Percentiles rank a stretch among this genome's conserved stretches.
Evolutionary conservation across 2,113 vertebrate genomes (phyloP).

Genomic region (Phoenicopterus ruber): DNA sequence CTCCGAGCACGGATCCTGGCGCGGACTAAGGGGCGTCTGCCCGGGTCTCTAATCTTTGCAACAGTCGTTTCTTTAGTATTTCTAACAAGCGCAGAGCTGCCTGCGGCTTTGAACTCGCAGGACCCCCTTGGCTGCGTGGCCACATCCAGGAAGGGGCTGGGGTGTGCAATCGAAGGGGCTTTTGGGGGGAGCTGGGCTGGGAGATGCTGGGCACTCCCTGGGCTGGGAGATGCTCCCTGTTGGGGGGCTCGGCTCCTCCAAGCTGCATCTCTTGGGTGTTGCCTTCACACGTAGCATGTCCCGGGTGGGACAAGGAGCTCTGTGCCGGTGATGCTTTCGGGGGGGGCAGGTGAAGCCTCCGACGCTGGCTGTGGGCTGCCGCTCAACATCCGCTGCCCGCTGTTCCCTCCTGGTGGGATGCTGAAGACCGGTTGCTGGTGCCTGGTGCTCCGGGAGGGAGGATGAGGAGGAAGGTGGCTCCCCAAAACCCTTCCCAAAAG

Average conservation of each 20-base stretch:
- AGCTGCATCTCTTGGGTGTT: not conserved
- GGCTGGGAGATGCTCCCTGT: not conserved
- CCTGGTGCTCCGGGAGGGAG: not conserved
- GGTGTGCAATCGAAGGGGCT: rapidly evolving
- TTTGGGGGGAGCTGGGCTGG: not conserved
- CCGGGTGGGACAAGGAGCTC: rapidly evolving
- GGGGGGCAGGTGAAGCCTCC: not conserved
- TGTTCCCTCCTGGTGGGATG: not conserved
- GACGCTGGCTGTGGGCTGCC: not conserved
- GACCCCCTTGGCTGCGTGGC: rapidly evolving
- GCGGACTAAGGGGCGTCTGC: rapidly evolving
- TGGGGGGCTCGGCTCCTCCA: rapidly evolving
- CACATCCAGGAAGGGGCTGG: not conserved
- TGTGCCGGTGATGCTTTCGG: not conserved
- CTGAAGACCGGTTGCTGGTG: rapidly evolving
- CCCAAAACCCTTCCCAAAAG: not conserved
- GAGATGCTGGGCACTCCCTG: not conserved
- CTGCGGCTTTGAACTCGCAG: not conserved
- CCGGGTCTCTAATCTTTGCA: not conserved
- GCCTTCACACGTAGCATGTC: rapidly evolving
- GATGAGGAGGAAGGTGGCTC: not conserved
- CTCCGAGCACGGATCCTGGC: rapidly evolving
- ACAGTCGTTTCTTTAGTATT: rapidly evolving
- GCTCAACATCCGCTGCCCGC: not conserved
- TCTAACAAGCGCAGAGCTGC: not conserved